Evolutionary conservation across 2,797 vertebrate species (phyloP).

Genomic region (Heteromormyrus szaboi): DNA sequence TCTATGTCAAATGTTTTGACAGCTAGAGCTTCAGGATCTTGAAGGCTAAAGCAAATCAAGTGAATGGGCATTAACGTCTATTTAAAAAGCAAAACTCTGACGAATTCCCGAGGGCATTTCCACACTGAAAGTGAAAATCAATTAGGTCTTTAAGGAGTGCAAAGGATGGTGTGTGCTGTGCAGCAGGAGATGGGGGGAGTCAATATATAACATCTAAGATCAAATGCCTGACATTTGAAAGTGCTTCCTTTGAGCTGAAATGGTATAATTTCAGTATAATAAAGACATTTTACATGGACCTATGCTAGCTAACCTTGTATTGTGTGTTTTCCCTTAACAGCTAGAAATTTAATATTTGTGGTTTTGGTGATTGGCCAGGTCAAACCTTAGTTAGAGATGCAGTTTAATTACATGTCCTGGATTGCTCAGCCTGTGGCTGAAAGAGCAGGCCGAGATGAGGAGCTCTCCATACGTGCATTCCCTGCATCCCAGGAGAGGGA

Average conservation of each 20-base stretch:
- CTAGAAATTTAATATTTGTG: background rate
- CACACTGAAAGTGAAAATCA: background rate
- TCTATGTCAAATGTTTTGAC: background rate
- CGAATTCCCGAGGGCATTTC: background rate
- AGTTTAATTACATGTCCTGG: constrained; percentile 1
- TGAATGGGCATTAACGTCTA: background rate
- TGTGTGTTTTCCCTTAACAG: background rate
- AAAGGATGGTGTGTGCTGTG: background rate
- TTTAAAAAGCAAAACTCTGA: background rate
- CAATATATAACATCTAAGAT: background rate
- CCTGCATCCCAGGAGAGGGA: background rate
- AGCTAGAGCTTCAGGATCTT: background rate
- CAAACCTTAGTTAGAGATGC: background rate
- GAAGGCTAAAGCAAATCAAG: constrained; percentile 5
- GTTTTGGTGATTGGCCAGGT: background rate
- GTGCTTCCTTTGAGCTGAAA: background rate
- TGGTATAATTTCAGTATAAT: background rate
- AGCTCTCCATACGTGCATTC: background rate
- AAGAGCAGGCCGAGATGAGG: too few relatives aligned
- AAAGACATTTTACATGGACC: background rate
- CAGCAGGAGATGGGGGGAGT: background rate
- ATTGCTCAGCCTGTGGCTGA: background rate
- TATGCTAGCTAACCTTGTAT: background rate
- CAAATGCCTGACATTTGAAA: background rate
- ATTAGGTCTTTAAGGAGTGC: background rate